Evolutionary conservation across 2,888 invertebrate species (phyloP).

Genomic region (Zygogramma bicolorata): DNA sequence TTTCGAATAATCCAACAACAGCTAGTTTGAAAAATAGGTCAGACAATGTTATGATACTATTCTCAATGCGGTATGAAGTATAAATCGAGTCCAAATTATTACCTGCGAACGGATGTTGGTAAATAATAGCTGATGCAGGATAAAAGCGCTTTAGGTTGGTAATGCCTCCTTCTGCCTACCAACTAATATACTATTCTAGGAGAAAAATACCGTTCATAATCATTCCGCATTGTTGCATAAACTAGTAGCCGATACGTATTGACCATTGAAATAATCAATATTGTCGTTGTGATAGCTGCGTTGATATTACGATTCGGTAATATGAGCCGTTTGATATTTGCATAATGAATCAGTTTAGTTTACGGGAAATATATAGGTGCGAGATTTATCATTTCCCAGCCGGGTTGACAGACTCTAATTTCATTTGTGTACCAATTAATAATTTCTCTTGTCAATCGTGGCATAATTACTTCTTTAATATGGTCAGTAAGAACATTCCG

Average conservation of each 20-base stretch:
- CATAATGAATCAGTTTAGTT: slow-evolving; percentile 11
- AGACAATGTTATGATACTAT: neutral
- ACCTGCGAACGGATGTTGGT: neutral
- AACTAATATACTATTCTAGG: neutral
- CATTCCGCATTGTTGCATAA: slow-evolving; percentile 5
- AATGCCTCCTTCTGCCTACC: neutral
- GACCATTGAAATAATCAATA: slow-evolving; percentile 1
- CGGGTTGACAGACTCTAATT: slow-evolving; percentile 14
- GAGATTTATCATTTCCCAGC: neutral
- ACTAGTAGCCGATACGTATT: slow-evolving; percentile 3
- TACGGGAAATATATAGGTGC: slow-evolving; percentile 6
- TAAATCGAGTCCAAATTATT: neutral
- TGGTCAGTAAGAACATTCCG: neutral
- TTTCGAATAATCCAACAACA: neutral
- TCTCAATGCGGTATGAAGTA: neutral
- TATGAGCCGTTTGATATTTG: neutral
- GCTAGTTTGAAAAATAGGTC: neutral
- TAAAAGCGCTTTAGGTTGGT: neutral
- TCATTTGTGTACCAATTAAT: slow-evolving; percentile 14
- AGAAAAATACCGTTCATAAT: neutral
- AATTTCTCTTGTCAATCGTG: slow-evolving; percentile 6
- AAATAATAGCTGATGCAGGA: neutral
- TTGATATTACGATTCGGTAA: neutral
- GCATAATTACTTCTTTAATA: neutral
- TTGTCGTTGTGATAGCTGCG: neutral